Evolutionary conservation across 2,888 invertebrate genomes (phyloP), one percentile per base, ranked within the genome.

Genomic region (Eupithecia tripunctaria): DNA sequence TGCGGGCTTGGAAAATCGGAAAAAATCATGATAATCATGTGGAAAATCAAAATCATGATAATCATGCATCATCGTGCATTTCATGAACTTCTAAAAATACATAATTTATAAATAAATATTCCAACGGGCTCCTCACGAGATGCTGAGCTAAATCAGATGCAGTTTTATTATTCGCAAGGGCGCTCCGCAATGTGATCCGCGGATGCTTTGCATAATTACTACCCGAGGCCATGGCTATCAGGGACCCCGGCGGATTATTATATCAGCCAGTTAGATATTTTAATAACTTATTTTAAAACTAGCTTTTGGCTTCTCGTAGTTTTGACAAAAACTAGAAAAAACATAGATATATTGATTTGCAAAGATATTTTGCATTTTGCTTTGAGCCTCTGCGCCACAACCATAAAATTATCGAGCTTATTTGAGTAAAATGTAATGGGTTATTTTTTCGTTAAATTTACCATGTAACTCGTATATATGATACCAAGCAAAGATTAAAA

Each of bases 131-230:
- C 3, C 27, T n/a, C 62, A n/a, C 18, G 29, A 65, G 59, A 68
- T 36, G 64, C 68, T 72, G 68, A 72, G 65, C 72, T 69, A 29
- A 72, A 66, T 65, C 7, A 68, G 43, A 72, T 66, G 72, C 64
- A 59, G 65, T 63, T 36, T 68, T 68, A 59, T 43, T 43, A 67
- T 56, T 41, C 41, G 18, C 32, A 15, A 64, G 67, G 32, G 62
- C 70, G 41, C 60, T 62, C 38, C 18, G 12, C 43, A 63, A 67
- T 56, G 73, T 67, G 70, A 67, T 67, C 67, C 63, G 67, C 32
- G 59, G 4, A 4, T 56, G 25, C 70, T 73, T 67, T 73, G 73
- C 67, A 73, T 73, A 70, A 73, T 67, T 67, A 70, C 18, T 60
- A 43, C 59, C 66, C n/a, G 64, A 60, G 25, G 36, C 25, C 56